Evolutionary conservation across 2,113 vertebrate genomes (phyloP), one percentile per base, ranked within the genome.

Genomic region (Pleuronectes platessa): DNA sequence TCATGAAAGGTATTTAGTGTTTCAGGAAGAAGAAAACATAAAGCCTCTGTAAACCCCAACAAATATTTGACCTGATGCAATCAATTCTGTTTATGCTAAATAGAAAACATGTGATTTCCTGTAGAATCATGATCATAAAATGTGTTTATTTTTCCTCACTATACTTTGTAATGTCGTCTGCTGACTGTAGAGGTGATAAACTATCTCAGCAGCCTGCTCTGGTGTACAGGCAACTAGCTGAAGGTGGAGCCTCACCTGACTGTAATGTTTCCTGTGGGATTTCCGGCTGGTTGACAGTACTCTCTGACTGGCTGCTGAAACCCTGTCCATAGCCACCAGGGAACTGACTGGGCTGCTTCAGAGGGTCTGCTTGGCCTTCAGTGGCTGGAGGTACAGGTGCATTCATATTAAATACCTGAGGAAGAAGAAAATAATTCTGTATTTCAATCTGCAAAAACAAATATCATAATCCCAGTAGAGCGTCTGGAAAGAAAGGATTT

Each of bases 391-490:
- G 97, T 90, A 98, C 96, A 49, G 98, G 96, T 69, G 97, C 96
- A 71, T 97, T 98, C 95, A 99, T 93, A 89, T 98, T 98, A 90
- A 99, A 99, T 81, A 99, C 98, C 98, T 99, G 70, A n/a, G 72
- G 13, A 37, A 26, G 23, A 47, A 51, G 5, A 75, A n/a, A 20
- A 12, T 10, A 53, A 47, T 37, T 27, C 9, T 40, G 13, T 17
- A 45, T 47, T 61, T 31, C 17, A 3, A 6, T 51, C 35, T 10
- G 5, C 9, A 23, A 68, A 14, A 64, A 66, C 35, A 74, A 17
- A 26, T 20, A 72, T 62, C 35, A 18, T 3, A 61, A 31, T 23
- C 13, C 58, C 27, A 71, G 53, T 4, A 15, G 4, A 68, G 27
- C 0, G 4, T 51, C 18, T 54, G 2, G 2, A 4, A 12, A 65